Base-by-base conservation (phyloP, 2,113 vertebrate species). In the Phrynosoma blainvillii region DNA sequence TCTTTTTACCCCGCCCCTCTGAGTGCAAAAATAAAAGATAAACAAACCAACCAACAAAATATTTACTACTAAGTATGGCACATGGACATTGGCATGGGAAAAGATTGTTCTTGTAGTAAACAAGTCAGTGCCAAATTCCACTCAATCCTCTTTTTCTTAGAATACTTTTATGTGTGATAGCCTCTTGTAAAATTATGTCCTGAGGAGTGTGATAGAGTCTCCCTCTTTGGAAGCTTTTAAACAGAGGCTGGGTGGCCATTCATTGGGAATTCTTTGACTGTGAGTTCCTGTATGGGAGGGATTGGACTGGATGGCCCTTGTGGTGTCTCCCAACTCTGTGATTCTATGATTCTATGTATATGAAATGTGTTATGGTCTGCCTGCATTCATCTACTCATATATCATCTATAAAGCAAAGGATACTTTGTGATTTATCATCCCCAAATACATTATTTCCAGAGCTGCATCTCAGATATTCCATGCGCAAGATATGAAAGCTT, bases 341-440 rank as follows among this genome's bases (percentile, higher is more conserved):
- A 36, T 36, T 36, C 36, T 36, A 36, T 36, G 36, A 1, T 36
- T 36, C 36, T 36, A 36, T 36, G 25, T 30, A 47, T 30, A 14
- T 56, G 11, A 36, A 59, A 68, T 73, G 20, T 56, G 13, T 10
- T 27, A 59, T 68, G 5, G 42, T 62, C 71, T 25, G 11, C 8
- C 32, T 84, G 86, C 87, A 84, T 92, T 73, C 79, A 88, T 87
- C 87, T 84, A 79, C 92, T 84, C 90, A 89, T 4, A 2, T 13
- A 14, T 23, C 2, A 47, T 65, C 79, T 81, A 4, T n/a, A 66
- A 66, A 85, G 27, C 18, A 77, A 85, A 65, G 7, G 12, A 65
- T 65, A 8, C 25, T 32, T 66, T 66, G 65, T 9, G 12, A 86
- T 32, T 66, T 77, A 77, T 9, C 23, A 86, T 36, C 20, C 18